Base-by-base conservation (phyloP, 2,797 vertebrate species). In the Lepus townsendii region DNA sequence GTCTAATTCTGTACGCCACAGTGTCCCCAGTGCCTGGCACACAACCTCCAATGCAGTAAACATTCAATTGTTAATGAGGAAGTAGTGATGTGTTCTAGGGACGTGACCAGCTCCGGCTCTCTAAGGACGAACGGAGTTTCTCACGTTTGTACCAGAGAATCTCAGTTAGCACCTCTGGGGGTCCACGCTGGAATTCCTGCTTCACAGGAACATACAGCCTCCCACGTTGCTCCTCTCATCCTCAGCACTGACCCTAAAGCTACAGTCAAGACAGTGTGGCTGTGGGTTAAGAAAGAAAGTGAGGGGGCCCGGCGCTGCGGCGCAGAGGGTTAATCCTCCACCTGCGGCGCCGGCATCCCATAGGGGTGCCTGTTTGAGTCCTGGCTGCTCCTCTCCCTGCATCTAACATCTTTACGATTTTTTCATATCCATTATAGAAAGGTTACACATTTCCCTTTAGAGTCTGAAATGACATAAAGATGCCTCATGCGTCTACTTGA, bases 391-490 rank as follows among this genome's bases (percentile, higher is more conserved):
- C 54, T 16, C 7, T 22, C 17, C 82, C 54, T 78, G 9, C n/a
- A 84, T 27, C 26, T 32, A 42, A 84, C 57, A 66, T 79, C 54
- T 71, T 88, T 47, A 84, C 47, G 52, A 83, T 38, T 38, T 17
- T 17, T 83, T 87, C 19, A 75, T 24, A 79, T 7, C 1, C 75
- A 47, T 65, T 66, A 2, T 24, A 66, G 65, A 88, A 80, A 32
- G 20, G 79, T 63, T 78, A 50, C 30, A 54, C 75, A 24, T 32
- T 73, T 90, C 26, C 13, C 54, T 83, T 90, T 95, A 79, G 65
- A 87, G 14, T 65, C 27, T 72, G n/a, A 80, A 88, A 82, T 26
- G 30, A 57, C 27, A n/a, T 52, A 71, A 83, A 78, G 19, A 66
- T 27, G 20, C n/a, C 13, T 30, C 24, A 4, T 30, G 20, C 17